Percentiles rank a stretch among this genome's conserved stretches.
Evolutionary conservation across 2,888 invertebrate genomes (phyloP).

Genomic region (Tetranychus truncatus): DNA sequence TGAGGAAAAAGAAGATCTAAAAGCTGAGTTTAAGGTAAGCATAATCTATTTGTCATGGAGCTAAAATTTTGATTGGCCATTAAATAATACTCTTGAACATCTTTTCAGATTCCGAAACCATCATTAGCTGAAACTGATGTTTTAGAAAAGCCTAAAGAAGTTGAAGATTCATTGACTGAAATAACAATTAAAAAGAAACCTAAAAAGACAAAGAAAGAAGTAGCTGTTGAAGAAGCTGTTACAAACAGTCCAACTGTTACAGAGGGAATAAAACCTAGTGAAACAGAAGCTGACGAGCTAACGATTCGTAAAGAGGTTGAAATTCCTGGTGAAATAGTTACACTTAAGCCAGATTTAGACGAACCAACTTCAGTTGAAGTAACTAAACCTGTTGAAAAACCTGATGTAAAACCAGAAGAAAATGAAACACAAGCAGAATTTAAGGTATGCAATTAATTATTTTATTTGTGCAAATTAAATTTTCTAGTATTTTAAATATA

Average conservation of each 20-base stretch:
- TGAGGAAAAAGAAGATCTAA: neutral
- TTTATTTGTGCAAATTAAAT: neutral
- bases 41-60: neutral
- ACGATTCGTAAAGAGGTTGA: neutral
- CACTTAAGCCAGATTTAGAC: neutral
- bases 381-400: neutral
- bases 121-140: neutral
- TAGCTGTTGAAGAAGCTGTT: neutral
- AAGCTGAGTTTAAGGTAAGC: neutral
- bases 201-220: conserved; percentile 17
- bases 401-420: neutral
- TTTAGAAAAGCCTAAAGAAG: neutral
- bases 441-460: neutral
- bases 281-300: neutral
- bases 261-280: neutral
- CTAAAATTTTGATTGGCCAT: neutral
- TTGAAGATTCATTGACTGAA: conserved; percentile 23
- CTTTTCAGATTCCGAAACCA: neutral
- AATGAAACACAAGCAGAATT: neutral
- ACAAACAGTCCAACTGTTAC: neutral
- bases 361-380: neutral
- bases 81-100: neutral
- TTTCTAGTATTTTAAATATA: no score
- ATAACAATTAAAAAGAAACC: conserved; percentile 28
- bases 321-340: neutral